These are phyloP conservation scores for Aleiodes leptofemur DNA, from an alignment of 2,888 invertebrate genomes.

Conservation along the genomic window DNA sequence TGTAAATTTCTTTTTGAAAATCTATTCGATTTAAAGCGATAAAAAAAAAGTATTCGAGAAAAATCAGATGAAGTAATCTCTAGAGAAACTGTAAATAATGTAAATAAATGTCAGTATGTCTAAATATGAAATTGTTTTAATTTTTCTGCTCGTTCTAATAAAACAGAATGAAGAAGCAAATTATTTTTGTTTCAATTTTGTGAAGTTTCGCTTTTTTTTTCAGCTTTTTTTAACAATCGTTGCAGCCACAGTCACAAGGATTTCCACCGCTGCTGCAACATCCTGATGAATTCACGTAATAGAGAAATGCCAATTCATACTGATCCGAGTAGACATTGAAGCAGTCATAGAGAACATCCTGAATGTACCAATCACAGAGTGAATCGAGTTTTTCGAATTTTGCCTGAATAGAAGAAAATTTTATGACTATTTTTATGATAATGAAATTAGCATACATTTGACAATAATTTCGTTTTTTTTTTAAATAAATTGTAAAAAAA, in stretches of 20 bases:
- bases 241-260: constrained; percentile 54
- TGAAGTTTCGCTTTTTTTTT: constrained; percentile 37
- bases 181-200: constrained; percentile 37
- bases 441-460: too few species aligned
- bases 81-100: constrained; percentile 71
- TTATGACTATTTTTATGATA: neutral
- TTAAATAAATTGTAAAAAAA: too few species aligned
- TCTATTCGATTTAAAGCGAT: constrained; percentile 25
- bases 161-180: constrained; percentile 52
- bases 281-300: constrained; percentile 61
- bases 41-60: constrained; percentile 49
- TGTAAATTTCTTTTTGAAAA: constrained; percentile 25
- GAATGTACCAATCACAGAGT: constrained; percentile 75
- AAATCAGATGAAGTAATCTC: constrained; percentile 54
- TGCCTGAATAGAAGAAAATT: constrained; percentile 53
- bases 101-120: constrained; percentile 70
- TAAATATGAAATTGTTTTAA: constrained; percentile 62
- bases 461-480: too few species aligned
- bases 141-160: constrained; percentile 66
- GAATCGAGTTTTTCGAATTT: constrained; percentile 69
- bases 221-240: constrained; percentile 45
- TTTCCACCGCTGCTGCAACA: constrained; percentile 46
- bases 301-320: constrained; percentile 77
- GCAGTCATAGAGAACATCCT: constrained; percentile 73
- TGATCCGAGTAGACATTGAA: constrained; percentile 73